Conservation (phyloP, 2,797 vertebrate genomes). For the Kryptopterus vitreolus region DNA sequence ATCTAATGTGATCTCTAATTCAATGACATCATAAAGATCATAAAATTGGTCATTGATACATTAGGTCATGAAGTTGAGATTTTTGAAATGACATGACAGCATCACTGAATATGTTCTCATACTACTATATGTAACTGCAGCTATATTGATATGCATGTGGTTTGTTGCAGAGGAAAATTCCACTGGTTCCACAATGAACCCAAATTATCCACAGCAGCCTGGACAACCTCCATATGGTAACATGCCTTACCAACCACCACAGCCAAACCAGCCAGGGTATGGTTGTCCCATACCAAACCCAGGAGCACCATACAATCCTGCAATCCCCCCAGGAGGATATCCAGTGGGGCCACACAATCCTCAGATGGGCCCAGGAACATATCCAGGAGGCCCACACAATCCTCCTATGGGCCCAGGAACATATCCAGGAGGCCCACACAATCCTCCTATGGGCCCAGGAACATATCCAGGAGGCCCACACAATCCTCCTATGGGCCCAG, state of each 20-base stretch:
- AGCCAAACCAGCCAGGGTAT: constrained; percentile 16
- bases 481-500: neutral
- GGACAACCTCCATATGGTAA: constrained; percentile 20
- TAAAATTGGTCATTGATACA: neutral
- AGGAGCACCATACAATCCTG: constrained; percentile 12
- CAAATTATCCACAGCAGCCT: constrained; percentile 16
- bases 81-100: neutral
- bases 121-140: neutral
- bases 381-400: neutral
- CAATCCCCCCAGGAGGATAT: neutral
- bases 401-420: neutral
- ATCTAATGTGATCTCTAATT: neutral
- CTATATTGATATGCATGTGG: neutral
- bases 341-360: neutral
- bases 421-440: neutral
- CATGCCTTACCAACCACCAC: constrained; percentile 10
- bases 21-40: neutral
- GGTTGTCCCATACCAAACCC: neutral
- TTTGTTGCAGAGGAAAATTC: constrained; percentile 4
- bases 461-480: neutral
- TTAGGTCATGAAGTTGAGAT: neutral
- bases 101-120: neutral
- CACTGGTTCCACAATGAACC: constrained; percentile 31
- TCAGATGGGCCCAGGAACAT: neutral
- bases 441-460: constrained; percentile 4